Base-by-base conservation (phyloP, 2,888 invertebrate genomes). In the Drosophila mettleri region DNA sequence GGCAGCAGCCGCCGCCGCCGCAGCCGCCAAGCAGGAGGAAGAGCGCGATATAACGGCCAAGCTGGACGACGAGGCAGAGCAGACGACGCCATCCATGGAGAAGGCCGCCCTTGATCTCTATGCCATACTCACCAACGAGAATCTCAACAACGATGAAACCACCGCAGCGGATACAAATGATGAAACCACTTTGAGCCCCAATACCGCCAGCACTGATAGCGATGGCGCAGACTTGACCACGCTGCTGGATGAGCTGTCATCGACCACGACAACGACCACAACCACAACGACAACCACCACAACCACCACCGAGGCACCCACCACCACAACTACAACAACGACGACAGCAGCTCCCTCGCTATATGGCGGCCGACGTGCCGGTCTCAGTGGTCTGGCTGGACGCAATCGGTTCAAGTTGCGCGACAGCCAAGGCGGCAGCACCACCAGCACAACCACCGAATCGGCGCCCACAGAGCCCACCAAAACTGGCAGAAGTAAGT, bases 61-160 rank as follows among this genome's bases (percentile, higher is more conserved):
- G 16, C 67, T 65, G 29, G 73, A 78, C 10, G 78, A 78, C 9
- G 88, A 89, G 6, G 81, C 88, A 2, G 76, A 91, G 14, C 91
- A 91, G 74, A 92, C 92, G 7, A 94, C 94, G 4, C 95, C 95
- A 29, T 94, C 95, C 33, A 96, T 96, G 95, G 96, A 96, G 88
- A 96, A 97, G 92, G 96, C 96, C 0, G 97, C 97, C 12, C 93
- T 96, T 14, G 97, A 97, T 83, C 93, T 97, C 48, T 97, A 97
- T 88, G 97, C 97, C 0, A 96, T 96, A 82, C 93, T 96, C 52
- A 94, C 95, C 12, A 94, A 94, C 20, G 94, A 94, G 79, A 95
- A 94, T 78, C 91, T 94, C 24, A 95, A 95, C 72, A 94, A 91
- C 77, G 92, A 92, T 31, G 92, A 75, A 31, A 92, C 80, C 52